Percentiles rank a stretch among this genome's conserved stretches.
Evolutionary conservation across 2,888 invertebrate genomes (phyloP).

Genomic region (Vesta saturnalis): DNA sequence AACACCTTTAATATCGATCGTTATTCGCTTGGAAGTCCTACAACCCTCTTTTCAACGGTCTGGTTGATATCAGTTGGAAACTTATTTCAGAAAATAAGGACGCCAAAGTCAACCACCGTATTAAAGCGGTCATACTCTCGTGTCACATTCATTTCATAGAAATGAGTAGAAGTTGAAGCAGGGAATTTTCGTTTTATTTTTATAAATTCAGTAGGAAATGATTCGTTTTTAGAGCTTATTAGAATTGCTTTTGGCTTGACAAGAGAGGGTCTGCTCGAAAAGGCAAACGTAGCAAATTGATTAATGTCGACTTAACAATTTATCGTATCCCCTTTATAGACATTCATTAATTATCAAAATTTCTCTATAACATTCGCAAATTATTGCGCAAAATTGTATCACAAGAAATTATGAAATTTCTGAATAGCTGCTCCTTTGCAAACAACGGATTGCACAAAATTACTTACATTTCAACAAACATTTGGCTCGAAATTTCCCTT

Average conservation of each 20-base stretch:
- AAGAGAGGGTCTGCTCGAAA: not conserved
- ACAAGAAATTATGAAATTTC: too few species aligned
- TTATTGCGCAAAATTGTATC: too few species aligned
- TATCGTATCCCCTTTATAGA: too few species aligned
- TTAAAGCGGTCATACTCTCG: conserved; percentile 16
- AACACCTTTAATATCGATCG: conserved; percentile 32
- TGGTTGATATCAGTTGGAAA: not conserved
- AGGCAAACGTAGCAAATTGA: too few species aligned
- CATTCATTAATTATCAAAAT: too few species aligned
- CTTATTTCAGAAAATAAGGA: conserved; percentile 15
- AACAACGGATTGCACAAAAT: too few species aligned
- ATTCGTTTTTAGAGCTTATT: not conserved
- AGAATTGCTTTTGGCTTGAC: not conserved
- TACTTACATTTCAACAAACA: too few species aligned
- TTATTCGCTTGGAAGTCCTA: not conserved
- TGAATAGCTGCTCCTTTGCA: too few species aligned
- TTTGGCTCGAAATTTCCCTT: too few species aligned
- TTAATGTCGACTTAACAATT: too few species aligned
- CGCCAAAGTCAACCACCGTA: conserved; percentile 29
- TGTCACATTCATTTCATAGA: not conserved
- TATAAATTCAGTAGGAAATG: not conserved
- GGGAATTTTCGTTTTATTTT: not conserved
- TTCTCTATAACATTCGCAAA: too few species aligned
- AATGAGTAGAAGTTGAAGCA: not conserved
- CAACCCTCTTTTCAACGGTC: conserved; percentile 14